These are phyloP conservation scores for Hirtodrosophila duncani DNA, from an alignment of 2,888 invertebrate genomes.

Conservation along the genomic window DNA sequence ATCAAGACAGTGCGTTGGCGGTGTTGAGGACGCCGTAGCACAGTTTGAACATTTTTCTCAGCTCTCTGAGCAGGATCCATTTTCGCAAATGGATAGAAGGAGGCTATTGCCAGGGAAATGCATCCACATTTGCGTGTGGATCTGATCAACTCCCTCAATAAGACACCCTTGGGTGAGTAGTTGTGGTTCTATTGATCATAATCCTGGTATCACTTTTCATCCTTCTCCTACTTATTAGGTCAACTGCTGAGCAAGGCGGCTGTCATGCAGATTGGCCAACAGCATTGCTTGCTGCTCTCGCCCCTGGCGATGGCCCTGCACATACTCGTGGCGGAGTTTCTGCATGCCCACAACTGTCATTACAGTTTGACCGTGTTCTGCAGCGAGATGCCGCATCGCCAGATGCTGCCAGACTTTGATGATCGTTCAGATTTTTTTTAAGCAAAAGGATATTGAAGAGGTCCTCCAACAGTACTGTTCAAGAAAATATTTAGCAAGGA, in stretches of 20 bases:
- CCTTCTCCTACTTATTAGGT: constrained; percentile 31
- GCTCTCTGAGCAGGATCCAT: constrained; percentile 75
- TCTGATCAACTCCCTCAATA: constrained; percentile 74
- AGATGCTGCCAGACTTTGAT: constrained; percentile 75
- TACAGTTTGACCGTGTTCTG: constrained; percentile 77
- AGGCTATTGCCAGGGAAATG: constrained; percentile 72
- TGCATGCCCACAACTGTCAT: constrained; percentile 76
- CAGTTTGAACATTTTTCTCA: constrained; percentile 70
- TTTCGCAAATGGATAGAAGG: constrained; percentile 76
- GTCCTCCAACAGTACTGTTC: constrained; percentile 54
- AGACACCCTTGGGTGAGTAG: constrained; percentile 74
- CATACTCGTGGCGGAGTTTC: constrained; percentile 77
- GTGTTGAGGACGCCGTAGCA: constrained; percentile 15
- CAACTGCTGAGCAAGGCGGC: constrained; percentile 33
- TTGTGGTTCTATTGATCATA: too few species aligned
- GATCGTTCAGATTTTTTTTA: constrained; percentile 66
- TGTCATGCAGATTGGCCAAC: constrained; percentile 8
- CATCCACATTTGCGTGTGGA: constrained; percentile 75
- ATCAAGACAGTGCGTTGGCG: neutral
- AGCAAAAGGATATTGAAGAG: constrained; percentile 60
- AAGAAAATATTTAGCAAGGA: too few species aligned
- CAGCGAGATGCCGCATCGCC: constrained; percentile 75
- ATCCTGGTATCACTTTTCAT: too few species aligned
- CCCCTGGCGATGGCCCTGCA: constrained; percentile 72
- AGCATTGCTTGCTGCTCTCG: constrained; percentile 47